Conservation (phyloP, 1,140 invertebrate species). For the Heliconius melpomene region DNA sequence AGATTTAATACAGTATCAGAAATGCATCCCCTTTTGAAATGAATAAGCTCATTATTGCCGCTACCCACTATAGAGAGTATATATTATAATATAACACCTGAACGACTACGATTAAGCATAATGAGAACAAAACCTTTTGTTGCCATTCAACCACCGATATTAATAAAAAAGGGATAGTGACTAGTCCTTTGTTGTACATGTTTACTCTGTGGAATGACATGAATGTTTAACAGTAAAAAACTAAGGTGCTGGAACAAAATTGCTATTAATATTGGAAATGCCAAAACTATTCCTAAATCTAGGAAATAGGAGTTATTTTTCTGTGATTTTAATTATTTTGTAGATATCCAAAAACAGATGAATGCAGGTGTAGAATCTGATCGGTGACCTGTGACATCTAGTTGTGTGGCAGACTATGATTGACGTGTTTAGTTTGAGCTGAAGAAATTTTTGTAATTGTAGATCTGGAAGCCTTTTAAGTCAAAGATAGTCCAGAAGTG, state of each 20-base stretch:
- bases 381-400: conserved; percentile 68
- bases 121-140: conserved; percentile 75
- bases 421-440: conserved; percentile 69
- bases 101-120: conserved; percentile 69
- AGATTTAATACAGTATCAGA: conserved; percentile 4
- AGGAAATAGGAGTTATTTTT: conserved; percentile 44
- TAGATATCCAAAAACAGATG: conserved; percentile 34
- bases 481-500: not conserved
- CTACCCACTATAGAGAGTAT: conserved; percentile 40
- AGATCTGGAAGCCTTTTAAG: conserved; percentile 6
- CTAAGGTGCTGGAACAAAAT: conserved; percentile 41
- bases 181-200: conserved; percentile 64
- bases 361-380: conserved; percentile 49
- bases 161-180: conserved; percentile 75
- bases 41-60: conserved; percentile 62
- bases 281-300: conserved; percentile 41
- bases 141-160: conserved; percentile 69
- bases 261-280: conserved; percentile 30
- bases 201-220: conserved; percentile 72
- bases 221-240: conserved; percentile 72
- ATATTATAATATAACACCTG: conserved; percentile 71
- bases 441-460: conserved; percentile 67
- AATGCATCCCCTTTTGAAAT: conserved; percentile 28
- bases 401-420: conserved; percentile 67
- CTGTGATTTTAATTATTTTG: conserved; percentile 33